phyloP scores from a whole-genome alignment of 2,113 vertebrate genomes.

The Triplophysa siluroides region DNA sequence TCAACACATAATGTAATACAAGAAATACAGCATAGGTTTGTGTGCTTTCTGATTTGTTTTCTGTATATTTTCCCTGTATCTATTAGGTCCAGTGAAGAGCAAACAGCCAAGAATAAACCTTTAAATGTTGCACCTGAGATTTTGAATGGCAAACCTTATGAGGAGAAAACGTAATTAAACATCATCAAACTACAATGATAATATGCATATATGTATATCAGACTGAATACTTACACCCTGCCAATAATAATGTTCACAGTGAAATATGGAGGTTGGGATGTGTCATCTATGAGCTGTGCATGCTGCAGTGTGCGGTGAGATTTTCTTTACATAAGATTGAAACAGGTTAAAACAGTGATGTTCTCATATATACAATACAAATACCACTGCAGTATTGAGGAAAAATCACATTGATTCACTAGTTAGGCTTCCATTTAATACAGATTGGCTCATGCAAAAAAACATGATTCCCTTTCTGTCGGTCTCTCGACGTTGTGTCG shows the following conservation, averaged over 20 bases:
- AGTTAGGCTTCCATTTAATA: background rate
- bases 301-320: background rate
- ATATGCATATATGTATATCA: background rate
- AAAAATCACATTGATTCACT: too few species aligned
- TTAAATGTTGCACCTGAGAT: background rate
- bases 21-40: background rate
- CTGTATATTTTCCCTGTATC: background rate
- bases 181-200: too few species aligned
- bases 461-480: too few species aligned
- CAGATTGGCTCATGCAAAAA: too few species aligned
- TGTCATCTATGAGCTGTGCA: background rate
- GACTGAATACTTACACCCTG: background rate
- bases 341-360: background rate
- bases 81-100: background rate
- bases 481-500: too few species aligned
- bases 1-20: background rate
- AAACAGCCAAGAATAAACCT: background rate
- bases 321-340: background rate
- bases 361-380: background rate
- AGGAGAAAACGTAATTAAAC: slow-evolving; percentile 1
- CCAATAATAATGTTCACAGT: background rate
- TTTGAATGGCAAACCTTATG: background rate
- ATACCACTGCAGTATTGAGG: background rate
- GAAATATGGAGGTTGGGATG: background rate
- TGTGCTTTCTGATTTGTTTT: background rate